Conservation (phyloP, 2,113 vertebrate species). For the Brachypodius melanocephalos region DNA sequence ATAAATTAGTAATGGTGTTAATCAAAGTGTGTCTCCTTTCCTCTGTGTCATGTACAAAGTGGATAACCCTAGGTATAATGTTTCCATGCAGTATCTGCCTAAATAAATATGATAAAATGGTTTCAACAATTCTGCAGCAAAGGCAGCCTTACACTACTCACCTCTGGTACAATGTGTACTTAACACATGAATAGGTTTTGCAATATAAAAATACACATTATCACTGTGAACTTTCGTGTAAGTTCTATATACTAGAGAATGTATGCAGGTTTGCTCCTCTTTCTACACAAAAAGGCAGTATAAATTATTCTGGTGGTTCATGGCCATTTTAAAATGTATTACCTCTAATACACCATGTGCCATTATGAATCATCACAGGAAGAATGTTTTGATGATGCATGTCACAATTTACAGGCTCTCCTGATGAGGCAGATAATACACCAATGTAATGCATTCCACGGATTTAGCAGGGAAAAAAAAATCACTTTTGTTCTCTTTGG, state of each 20-base stretch:
- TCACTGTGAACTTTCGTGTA: not conserved
- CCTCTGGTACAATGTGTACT: not conserved
- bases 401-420: conserved; percentile 2
- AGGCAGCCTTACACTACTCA: not conserved
- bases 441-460: not conserved
- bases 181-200: not conserved
- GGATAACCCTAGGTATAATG: not conserved
- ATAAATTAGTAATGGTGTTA: not conserved
- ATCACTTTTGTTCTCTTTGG: not conserved
- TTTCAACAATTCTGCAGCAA: not conserved
- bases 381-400: not conserved
- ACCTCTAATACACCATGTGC: not conserved
- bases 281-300: not conserved
- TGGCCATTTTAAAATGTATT: not conserved
- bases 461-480: not conserved
- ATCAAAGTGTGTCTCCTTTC: not conserved
- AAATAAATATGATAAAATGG: not conserved
- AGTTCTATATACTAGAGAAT: not conserved
- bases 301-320: not conserved
- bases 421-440: not conserved
- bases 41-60: not conserved
- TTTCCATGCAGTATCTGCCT: not conserved
- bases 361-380: not conserved
- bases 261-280: not conserved
- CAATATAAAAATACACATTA: not conserved